Evolutionary conservation across 1,140 invertebrate genomes (phyloP).

Genomic region (Procambarus virginalis): DNA sequence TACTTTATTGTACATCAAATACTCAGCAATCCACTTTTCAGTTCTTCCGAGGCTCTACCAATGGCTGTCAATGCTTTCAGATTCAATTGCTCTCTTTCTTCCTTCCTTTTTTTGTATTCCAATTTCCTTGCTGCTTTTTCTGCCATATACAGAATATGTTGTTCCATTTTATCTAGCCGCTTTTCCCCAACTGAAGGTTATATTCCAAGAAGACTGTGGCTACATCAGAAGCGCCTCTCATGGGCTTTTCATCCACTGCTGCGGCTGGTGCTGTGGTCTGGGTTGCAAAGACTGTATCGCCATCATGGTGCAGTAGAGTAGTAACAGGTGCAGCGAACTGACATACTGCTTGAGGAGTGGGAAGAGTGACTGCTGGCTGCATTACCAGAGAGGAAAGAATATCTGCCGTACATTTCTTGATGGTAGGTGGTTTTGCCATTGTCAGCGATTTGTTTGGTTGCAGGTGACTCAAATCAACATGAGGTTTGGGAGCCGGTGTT

Average conservation of each 20-base stretch:
- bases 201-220: constrained; percentile 16
- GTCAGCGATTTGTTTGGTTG: neutral
- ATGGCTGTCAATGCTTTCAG: constrained; percentile 5
- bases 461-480: neutral
- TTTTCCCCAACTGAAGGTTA: neutral
- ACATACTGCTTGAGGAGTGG: neutral
- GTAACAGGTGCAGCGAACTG: neutral
- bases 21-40: constrained; percentile 1
- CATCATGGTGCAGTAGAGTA: neutral
- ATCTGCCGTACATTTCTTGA: neutral
- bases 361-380: neutral
- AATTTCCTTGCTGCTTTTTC: neutral
- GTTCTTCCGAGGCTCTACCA: neutral
- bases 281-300: neutral
- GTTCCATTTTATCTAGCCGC: neutral
- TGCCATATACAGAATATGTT: neutral
- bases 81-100: neutral
- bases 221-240: neutral
- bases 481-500: neutral
- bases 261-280: neutral
- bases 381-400: neutral
- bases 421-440: neutral
- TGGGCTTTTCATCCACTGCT: neutral
- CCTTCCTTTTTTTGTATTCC: constrained; percentile 1
- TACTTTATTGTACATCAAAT: neutral